phyloP scores from a whole-genome alignment of 2,888 invertebrate genomes.

The Nineta flava region DNA sequence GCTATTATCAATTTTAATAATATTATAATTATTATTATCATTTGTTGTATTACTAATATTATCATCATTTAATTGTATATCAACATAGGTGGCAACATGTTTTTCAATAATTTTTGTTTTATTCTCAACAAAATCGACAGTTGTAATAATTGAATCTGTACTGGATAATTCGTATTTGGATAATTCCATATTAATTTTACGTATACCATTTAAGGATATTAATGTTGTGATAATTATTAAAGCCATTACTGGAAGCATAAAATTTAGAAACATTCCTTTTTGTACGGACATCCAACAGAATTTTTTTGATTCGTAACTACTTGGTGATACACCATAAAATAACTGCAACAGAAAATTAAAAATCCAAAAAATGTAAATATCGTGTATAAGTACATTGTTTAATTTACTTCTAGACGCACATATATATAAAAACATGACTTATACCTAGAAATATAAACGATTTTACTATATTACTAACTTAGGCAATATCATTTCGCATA shows the following conservation, averaged over 20 bases:
- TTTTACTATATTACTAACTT: too few species aligned
- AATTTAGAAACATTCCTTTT: constrained; percentile 59
- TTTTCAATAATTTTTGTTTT: constrained; percentile 5
- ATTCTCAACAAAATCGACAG: constrained; percentile 4
- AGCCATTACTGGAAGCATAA: constrained; percentile 54
- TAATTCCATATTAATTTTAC: constrained; percentile 27
- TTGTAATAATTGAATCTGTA: constrained; percentile 20
- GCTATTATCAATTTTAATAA: too few species aligned
- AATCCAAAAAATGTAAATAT: background rate
- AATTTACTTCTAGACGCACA: too few species aligned
- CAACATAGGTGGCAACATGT: background rate
- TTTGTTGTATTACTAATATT: background rate
- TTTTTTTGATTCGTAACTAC: constrained; percentile 53
- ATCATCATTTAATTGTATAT: constrained; percentile 16
- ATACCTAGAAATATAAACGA: too few species aligned
- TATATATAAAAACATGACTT: too few species aligned
- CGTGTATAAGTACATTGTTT: background rate
- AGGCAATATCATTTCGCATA: too few species aligned
- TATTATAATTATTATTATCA: constrained; percentile 4
- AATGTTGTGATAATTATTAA: constrained; percentile 47
- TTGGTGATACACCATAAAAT: constrained; percentile 48
- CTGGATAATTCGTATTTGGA: constrained; percentile 24
- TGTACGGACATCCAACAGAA: constrained; percentile 67
- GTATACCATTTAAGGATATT: constrained; percentile 38
- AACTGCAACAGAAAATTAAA: constrained; percentile 28